Evolutionary conservation across 2,888 invertebrate genomes (phyloP).

Genomic region (Crioceris asparagi): DNA sequence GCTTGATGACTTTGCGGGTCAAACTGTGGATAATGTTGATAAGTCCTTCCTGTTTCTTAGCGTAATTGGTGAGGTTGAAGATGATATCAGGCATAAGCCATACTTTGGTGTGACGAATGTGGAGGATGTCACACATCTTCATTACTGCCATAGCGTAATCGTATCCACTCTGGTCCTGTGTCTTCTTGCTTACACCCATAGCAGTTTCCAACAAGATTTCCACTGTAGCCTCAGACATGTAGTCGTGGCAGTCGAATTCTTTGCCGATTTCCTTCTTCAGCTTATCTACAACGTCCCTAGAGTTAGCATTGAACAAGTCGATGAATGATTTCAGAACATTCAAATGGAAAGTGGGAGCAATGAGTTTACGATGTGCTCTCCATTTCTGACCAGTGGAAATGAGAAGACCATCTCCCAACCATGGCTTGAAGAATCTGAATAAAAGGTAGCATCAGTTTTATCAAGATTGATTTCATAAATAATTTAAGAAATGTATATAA

Average conservation of each 20-base stretch:
- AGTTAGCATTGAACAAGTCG: constrained; percentile 75
- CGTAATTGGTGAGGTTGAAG: constrained; percentile 66
- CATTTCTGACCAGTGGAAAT: constrained; percentile 79
- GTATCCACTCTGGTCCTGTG: constrained; percentile 66
- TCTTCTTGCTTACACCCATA: constrained; percentile 77
- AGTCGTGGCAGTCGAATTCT: constrained; percentile 69
- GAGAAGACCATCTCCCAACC: constrained; percentile 73
- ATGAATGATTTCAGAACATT: constrained; percentile 81
- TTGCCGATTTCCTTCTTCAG: constrained; percentile 60
- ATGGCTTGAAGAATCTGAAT: constrained; percentile 61
- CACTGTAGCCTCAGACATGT: constrained; percentile 77
- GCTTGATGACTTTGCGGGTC: constrained; percentile 61
- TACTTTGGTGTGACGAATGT: constrained; percentile 68
- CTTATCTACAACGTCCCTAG: constrained; percentile 60
- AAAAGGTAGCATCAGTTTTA: background rate
- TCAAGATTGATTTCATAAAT: background rate
- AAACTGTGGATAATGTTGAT: constrained; percentile 68
- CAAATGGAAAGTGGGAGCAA: constrained; percentile 80
- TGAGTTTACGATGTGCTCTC: constrained; percentile 74
- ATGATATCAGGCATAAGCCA: constrained; percentile 69
- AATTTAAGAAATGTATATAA: background rate
- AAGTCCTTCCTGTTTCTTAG: constrained; percentile 62
- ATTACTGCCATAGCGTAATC: constrained; percentile 83
- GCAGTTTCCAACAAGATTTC: constrained; percentile 75
- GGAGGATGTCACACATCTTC: constrained; percentile 82